phyloP scores from a whole-genome alignment of 2,113 vertebrate species.

The Chauna torquata region DNA sequence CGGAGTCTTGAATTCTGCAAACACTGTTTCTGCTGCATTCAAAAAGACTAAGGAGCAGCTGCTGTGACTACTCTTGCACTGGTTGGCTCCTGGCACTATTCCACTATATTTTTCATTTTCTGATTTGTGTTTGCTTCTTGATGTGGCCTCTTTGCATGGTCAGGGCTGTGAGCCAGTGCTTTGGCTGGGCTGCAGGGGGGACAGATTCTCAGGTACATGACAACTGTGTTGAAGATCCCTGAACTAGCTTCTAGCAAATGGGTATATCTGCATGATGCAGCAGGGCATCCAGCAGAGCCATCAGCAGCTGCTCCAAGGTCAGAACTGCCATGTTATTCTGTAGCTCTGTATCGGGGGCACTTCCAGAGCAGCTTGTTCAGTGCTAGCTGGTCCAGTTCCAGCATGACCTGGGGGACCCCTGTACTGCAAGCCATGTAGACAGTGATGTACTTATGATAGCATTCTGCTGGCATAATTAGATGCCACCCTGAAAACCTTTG shows the following conservation, averaged over 20 bases:
- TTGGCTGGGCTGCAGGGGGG: not conserved
- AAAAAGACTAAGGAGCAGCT: not conserved
- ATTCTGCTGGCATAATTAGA: not conserved
- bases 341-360: not conserved
- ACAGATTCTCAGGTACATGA: fast-evolving
- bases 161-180: not conserved
- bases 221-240: not conserved
- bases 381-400: not conserved
- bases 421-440: not conserved
- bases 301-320: not conserved
- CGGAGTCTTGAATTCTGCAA: not conserved
- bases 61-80: not conserved
- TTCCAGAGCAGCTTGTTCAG: not conserved
- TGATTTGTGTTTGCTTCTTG: not conserved
- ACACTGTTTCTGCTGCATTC: not conserved
- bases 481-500: not conserved
- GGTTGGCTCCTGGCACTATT: not conserved
- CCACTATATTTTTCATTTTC: not conserved
- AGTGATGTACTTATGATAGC: not conserved
- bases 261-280: not conserved
- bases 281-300: not conserved
- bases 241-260: not conserved
- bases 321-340: not conserved
- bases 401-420: not conserved
- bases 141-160: not conserved